These are phyloP conservation scores for Polydrusus cervinus DNA, from an alignment of 2,888 invertebrate species.

Conservation along the genomic window DNA sequence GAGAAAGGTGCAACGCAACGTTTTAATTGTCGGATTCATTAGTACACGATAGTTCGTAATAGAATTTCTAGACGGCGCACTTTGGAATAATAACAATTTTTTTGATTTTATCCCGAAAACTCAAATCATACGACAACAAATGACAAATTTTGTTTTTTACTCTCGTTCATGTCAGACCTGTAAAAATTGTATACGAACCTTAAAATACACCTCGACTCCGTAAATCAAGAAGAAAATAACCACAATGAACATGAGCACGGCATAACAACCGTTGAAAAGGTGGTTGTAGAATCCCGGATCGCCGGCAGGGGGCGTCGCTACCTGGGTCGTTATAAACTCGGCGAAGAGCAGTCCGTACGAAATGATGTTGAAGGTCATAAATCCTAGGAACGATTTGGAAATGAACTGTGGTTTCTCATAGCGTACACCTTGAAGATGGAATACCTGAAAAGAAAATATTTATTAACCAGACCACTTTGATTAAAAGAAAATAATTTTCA, in stretches of 20 bases:
- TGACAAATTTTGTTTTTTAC: too few relatives aligned
- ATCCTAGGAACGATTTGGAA: slow-evolving; percentile 92
- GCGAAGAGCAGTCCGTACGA: slow-evolving; percentile 89
- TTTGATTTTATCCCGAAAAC: too few relatives aligned
- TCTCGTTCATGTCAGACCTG: too few relatives aligned
- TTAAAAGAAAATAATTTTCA: too few relatives aligned
- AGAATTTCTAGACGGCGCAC: too few relatives aligned
- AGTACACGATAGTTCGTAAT: too few relatives aligned
- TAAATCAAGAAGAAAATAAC: slow-evolving; percentile 95
- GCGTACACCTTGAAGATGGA: slow-evolving; percentile 89
- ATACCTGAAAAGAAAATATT: slow-evolving; percentile 77
- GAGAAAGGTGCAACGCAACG: too few relatives aligned
- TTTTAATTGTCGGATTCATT: too few relatives aligned
- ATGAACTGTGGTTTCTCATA: slow-evolving; percentile 93
- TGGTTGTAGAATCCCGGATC: slow-evolving; percentile 85
- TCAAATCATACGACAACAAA: too few relatives aligned
- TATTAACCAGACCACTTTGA: too few relatives aligned
- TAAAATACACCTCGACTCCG: slow-evolving; percentile 95
- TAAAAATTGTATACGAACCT: too few relatives aligned
- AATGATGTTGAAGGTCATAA: slow-evolving; percentile 91
- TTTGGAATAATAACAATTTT: too few relatives aligned
- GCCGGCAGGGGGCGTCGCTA: slow-evolving; percentile 71
- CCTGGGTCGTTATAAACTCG: slow-evolving; percentile 77
- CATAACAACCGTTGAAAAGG: slow-evolving; percentile 94
- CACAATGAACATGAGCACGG: slow-evolving; percentile 90